phyloP scores from a whole-genome alignment of 2,113 vertebrate species.

The Colinus virginianus region DNA sequence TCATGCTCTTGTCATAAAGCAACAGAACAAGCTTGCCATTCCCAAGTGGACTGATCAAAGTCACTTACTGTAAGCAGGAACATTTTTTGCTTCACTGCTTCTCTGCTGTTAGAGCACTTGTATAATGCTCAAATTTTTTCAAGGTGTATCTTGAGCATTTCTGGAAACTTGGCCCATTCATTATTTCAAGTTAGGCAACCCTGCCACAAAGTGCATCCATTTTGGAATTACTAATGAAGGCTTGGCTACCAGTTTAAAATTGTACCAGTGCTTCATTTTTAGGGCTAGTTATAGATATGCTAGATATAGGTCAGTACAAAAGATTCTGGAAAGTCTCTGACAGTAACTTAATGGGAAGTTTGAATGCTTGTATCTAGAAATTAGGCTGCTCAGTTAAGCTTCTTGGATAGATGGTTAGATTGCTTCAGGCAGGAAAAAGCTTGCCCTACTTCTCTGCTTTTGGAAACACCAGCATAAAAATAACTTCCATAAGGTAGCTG shows the following conservation, averaged over 20 bases:
- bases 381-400: background rate
- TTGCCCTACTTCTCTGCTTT: background rate
- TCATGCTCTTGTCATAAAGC: background rate
- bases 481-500: background rate
- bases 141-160: background rate
- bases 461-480: background rate
- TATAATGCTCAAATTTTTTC: background rate
- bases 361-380: background rate
- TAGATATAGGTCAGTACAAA: background rate
- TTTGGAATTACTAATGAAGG: background rate
- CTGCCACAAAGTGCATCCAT: background rate
- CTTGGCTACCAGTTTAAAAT: background rate
- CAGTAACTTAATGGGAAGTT: background rate
- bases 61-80: background rate
- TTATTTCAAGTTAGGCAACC: background rate
- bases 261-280: background rate
- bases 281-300: background rate
- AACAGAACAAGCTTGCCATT: background rate
- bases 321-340: background rate
- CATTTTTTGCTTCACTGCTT: background rate
- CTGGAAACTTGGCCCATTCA: background rate
- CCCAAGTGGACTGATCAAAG: background rate
- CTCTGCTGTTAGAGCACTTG: background rate
- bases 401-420: background rate
- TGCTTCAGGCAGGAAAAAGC: slow-evolving; percentile 2